phyloP scores from a whole-genome alignment of 1,140 invertebrate genomes.

The Aphidius gifuensis region DNA sequence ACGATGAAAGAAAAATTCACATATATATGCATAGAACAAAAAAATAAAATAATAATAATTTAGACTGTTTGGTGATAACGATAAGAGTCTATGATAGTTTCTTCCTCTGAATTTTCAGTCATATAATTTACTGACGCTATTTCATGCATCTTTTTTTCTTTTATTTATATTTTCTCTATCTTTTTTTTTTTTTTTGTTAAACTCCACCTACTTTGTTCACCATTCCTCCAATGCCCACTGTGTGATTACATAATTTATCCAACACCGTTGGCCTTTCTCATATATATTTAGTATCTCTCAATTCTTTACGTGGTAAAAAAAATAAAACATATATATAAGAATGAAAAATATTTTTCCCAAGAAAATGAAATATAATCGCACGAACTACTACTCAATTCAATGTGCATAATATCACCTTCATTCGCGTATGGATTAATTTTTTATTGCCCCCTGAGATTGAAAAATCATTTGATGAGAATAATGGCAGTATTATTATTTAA shows the following conservation, averaged over 20 bases:
- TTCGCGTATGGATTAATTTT: constrained; percentile 1
- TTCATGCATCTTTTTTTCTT: background rate
- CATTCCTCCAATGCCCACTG: constrained; percentile 9
- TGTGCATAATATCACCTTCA: background rate
- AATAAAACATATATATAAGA: background rate
- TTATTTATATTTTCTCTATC: background rate
- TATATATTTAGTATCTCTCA: constrained; percentile 17
- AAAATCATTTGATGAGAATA: too few relatives aligned
- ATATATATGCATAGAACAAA: constrained; percentile 21
- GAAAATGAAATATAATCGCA: constrained; percentile 16
- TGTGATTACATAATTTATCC: constrained; percentile 25
- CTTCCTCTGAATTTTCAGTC: constrained; percentile 25
- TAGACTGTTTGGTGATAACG: constrained; percentile 39
- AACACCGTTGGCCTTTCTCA: constrained; percentile 17
- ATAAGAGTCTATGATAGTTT: constrained; percentile 40
- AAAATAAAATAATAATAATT: constrained; percentile 29
- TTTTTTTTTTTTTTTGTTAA: background rate
- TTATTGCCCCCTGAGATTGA: too few relatives aligned
- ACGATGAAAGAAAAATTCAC: constrained; percentile 8
- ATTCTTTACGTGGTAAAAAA: constrained; percentile 5
- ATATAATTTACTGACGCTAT: constrained; percentile 21
- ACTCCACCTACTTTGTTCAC: constrained; percentile 13
- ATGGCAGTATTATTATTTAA: too few relatives aligned
- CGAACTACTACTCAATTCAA: background rate
- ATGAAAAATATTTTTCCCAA: constrained; percentile 17